These are phyloP conservation scores for Urocynchramus pylzowi DNA, from an alignment of 2,113 vertebrate species.

Conservation along the genomic window DNA sequence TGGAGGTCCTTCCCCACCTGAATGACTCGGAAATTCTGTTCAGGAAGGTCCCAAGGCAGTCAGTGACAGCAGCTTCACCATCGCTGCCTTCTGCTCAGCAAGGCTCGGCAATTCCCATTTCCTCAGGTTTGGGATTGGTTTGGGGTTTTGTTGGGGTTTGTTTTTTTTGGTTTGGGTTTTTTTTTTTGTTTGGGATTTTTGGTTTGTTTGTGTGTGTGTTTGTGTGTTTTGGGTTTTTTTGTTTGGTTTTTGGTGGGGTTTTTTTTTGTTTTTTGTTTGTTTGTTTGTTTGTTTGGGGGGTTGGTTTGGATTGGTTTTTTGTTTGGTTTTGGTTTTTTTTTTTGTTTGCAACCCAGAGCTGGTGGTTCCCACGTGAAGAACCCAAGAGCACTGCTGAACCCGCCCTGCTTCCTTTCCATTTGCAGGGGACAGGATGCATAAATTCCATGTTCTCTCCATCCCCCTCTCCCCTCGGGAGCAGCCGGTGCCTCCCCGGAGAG, in stretches of 20 bases:
- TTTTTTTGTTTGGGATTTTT: not conserved
- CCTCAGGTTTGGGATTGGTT: too few relatives aligned
- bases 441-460: too few relatives aligned
- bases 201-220: too few relatives aligned
- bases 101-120: rapidly evolving
- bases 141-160: not conserved
- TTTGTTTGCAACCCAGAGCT: not conserved
- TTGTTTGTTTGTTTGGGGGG: not conserved
- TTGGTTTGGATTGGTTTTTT: too few relatives aligned
- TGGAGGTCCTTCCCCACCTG: not conserved
- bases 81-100: not conserved
- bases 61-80: not conserved
- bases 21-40: rapidly evolving
- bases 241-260: too few relatives aligned
- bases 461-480: too few relatives aligned
- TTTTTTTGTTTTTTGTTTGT: too few relatives aligned
- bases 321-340: too few relatives aligned
- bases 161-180: not conserved
- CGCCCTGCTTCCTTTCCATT: too few relatives aligned
- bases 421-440: too few relatives aligned
- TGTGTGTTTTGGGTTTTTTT: too few relatives aligned
- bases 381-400: not conserved
- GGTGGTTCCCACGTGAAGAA: not conserved
- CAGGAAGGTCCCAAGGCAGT: not conserved
- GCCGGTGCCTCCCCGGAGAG: too few relatives aligned